phyloP scores from a whole-genome alignment of 2,113 vertebrate species.

The Mus pahari region DNA sequence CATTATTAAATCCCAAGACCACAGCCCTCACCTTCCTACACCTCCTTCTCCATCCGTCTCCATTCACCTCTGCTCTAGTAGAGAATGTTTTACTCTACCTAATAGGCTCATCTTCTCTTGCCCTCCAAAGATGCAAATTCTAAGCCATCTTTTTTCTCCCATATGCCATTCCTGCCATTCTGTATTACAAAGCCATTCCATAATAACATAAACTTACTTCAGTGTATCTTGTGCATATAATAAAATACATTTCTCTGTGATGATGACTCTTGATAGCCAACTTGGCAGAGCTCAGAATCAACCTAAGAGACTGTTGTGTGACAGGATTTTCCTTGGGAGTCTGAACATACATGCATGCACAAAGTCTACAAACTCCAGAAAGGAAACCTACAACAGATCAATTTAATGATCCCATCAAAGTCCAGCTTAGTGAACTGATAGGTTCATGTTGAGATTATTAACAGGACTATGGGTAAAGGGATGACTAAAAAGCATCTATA shows the following conservation, averaged over 20 bases:
- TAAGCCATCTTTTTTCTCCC: background rate
- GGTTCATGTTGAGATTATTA: background rate
- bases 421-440: background rate
- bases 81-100: background rate
- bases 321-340: background rate
- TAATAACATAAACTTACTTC: background rate
- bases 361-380: background rate
- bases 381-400: background rate
- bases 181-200: background rate
- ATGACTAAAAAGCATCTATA: background rate
- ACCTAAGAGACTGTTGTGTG: background rate
- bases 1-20: conserved; percentile 34
- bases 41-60: background rate
- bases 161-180: background rate
- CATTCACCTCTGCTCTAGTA: background rate
- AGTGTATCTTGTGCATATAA: background rate
- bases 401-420: background rate
- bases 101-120: background rate
- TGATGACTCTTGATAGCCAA: background rate
- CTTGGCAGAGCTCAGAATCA: background rate
- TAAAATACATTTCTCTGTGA: background rate
- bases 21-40: background rate
- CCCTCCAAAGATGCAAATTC: background rate
- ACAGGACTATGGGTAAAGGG: background rate
- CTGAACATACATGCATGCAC: background rate